These are phyloP conservation scores for Cephalophus harveyi DNA, from an alignment of 2,113 vertebrate species.

Conservation along the genomic window DNA sequence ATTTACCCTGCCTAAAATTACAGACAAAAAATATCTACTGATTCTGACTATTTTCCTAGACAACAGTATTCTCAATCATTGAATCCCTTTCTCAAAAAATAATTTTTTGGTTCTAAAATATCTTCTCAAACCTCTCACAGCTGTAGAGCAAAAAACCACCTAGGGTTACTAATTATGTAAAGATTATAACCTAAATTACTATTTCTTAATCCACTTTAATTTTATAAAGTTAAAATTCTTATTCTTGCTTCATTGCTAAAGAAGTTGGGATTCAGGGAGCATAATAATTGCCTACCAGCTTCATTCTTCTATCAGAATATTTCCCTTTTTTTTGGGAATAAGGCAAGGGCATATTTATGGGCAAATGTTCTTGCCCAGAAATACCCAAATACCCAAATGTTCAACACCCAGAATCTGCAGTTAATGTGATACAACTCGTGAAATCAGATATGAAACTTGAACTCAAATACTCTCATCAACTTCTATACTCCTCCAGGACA, in stretches of 20 bases:
- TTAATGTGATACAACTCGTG: not conserved
- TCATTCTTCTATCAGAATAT: not conserved
- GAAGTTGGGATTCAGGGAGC: not conserved
- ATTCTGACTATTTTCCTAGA: not conserved
- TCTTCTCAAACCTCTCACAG: not conserved
- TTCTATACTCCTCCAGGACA: not conserved
- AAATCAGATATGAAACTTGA: not conserved
- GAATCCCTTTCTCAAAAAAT: not conserved
- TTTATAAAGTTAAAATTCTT: conserved; percentile 33
- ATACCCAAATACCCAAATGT: no score
- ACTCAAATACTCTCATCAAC: not conserved
- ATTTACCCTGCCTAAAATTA: not conserved
- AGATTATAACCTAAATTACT: not conserved
- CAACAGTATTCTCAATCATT: not conserved
- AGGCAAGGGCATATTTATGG: not conserved
- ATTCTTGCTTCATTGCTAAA: not conserved
- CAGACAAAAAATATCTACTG: not conserved
- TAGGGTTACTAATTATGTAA: not conserved
- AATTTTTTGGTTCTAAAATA: not conserved
- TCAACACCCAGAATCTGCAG: not conserved
- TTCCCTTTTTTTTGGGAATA: not conserved
- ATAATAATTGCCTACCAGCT: not conserved
- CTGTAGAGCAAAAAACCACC: not conserved
- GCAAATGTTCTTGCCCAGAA: not conserved
- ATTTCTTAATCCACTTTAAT: not conserved